Base-by-base conservation (phyloP, 1,140 invertebrate species). In the Sesamia nonagrioides region DNA sequence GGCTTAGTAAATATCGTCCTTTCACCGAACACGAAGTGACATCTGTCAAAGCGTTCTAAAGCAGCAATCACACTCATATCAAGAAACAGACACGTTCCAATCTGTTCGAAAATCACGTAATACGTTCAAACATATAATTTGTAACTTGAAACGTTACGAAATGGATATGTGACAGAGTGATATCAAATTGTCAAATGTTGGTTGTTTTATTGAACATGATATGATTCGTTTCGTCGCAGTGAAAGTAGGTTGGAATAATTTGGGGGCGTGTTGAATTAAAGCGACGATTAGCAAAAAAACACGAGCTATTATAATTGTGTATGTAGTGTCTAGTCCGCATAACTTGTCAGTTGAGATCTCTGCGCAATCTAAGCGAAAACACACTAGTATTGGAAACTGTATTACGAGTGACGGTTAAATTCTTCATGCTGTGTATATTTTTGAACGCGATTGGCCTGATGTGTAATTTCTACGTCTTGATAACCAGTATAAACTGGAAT, bases 201-300 rank as follows among this genome's bases (percentile, higher is more conserved):
- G 45, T 66, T 66, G 52, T 77, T 69, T 77, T 69, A 77, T 54
- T 61, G 54, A 54, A 61, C 40, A 61, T 60, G 45, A 72, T 69
- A 71, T 13, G 27, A 63, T 76, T n/a, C 58, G 68, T 50, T 27
- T 40, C 50, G 66, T 69, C n/a, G 72, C 13, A 52, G 77, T 58
- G 77, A 78, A 78, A 78, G 77, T 78, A 27, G 68, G 77, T 78
- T 78, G 77, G 40, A 73, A 78, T 72, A 63, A 78, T 78, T 78
- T 78, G 68, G 68, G n/a, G 77, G 77, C 68, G 42, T 54, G 54
- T 61, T 78, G 42, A 27, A 71, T 69, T 66, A 69, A 69, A 58
- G 4, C 15, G 13, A 61, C 48, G 37, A 60, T 50, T 56, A 68
- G 37, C 61, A 68, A 75, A 61, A 69, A 75, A 75, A 17, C 58